These are phyloP conservation scores for Diaprepes abbreviatus DNA, from an alignment of 2,888 invertebrate species.

Conservation along the genomic window DNA sequence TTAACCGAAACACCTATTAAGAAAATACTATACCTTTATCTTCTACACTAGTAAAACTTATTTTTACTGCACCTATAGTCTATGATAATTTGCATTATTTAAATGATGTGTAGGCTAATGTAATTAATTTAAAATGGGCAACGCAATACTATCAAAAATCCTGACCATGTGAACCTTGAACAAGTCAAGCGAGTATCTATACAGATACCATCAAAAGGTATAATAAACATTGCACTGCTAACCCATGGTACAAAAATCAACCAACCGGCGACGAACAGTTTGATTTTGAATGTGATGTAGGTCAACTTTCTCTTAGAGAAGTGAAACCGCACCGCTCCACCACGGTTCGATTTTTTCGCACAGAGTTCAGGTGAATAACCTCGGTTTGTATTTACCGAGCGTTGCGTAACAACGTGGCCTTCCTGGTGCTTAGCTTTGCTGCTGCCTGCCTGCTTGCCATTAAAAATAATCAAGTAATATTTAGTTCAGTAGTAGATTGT, in stretches of 20 bases:
- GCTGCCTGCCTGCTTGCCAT: constrained; percentile 15
- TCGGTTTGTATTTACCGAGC: constrained; percentile 62
- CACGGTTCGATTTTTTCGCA: constrained; percentile 65
- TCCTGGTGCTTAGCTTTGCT: constrained; percentile 56
- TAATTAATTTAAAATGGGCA: no score
- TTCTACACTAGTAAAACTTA: no score
- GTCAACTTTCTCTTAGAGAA: constrained; percentile 69
- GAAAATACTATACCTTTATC: no score
- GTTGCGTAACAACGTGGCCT: constrained; percentile 65
- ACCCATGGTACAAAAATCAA: constrained; percentile 27
- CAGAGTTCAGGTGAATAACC: constrained; percentile 67
- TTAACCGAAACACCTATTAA: no score
- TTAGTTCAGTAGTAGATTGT: constrained; percentile 26
- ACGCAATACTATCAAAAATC: constrained; percentile 2
- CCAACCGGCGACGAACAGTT: constrained; percentile 31
- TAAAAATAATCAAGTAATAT: constrained; percentile 27
- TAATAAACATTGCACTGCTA: constrained; percentile 20
- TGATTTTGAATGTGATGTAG: constrained; percentile 62
- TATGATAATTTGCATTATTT: no score
- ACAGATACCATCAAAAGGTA: constrained; percentile 30
- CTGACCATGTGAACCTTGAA: constrained; percentile 45
- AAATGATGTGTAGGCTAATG: no score
- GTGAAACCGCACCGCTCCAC: constrained; percentile 62
- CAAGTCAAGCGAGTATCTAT: constrained; percentile 1
- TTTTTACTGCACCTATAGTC: no score